Percentiles rank a stretch among this genome's conserved stretches.
phyloP scores from a whole-genome alignment of 2,797 vertebrate genomes.

The Setipinna tenuifilis region DNA sequence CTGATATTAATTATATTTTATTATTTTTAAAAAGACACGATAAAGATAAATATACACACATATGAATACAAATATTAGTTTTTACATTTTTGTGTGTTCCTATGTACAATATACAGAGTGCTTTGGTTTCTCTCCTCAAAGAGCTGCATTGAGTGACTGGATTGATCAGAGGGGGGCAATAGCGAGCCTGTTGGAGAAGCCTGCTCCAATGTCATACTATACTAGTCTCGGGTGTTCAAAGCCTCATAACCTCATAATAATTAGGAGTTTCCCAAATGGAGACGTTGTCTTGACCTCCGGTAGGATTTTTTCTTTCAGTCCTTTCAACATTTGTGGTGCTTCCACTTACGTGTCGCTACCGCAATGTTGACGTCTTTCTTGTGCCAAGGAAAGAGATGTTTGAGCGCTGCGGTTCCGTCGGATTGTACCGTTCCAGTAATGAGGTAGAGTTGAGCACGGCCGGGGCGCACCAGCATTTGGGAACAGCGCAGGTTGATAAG shows the following conservation, averaged over 20 bases:
- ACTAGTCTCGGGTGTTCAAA: background rate
- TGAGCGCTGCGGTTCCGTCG: constrained; percentile 73
- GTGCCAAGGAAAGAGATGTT: constrained; percentile 82
- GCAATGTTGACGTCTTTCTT: constrained; percentile 80
- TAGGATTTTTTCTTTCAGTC: background rate
- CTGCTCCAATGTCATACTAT: constrained; percentile 38
- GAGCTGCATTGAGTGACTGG: constrained; percentile 46
- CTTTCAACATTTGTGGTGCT: constrained; percentile 82
- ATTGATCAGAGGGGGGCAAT: constrained; percentile 41
- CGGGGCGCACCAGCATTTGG: constrained; percentile 67
- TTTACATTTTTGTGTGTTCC: constrained; percentile 49
- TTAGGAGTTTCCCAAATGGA: background rate
- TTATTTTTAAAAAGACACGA: constrained; percentile 55
- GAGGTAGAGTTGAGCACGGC: constrained; percentile 79
- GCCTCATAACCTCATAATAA: background rate
- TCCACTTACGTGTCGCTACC: constrained; percentile 84
- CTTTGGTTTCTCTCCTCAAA: constrained; percentile 63
- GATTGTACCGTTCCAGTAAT: constrained; percentile 76
- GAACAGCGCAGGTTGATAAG: constrained; percentile 84
- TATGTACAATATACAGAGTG: constrained; percentile 76
- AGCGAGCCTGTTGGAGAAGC: constrained; percentile 42
- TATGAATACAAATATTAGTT: constrained; percentile 67
- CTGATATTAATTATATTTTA: constrained; percentile 57
- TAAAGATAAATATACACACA: constrained; percentile 70
- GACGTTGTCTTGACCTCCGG: background rate